Evolutionary conservation across 2,797 vertebrate species (phyloP).

Genomic region (Sebastes dallii): DNA sequence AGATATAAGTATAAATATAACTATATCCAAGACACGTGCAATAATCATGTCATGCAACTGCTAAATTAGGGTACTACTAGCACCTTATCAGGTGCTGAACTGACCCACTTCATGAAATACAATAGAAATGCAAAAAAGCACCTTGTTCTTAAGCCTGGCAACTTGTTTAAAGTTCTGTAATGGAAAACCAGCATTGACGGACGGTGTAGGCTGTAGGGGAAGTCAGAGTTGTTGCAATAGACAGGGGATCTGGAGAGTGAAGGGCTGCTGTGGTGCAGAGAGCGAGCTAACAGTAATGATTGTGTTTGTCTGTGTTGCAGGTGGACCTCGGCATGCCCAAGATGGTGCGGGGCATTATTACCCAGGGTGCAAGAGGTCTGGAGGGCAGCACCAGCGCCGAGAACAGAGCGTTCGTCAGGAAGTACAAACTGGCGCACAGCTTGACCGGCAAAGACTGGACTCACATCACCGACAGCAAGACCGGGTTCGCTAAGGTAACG

Average conservation of each 20-base stretch:
- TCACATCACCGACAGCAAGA: constrained; percentile 90
- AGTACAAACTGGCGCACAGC: constrained; percentile 95
- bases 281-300: background rate
- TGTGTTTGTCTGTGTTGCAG: constrained; percentile 41
- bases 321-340: constrained; percentile 90
- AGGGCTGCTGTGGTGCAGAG: background rate
- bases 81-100: no score
- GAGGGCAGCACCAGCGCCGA: constrained; percentile 90
- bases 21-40: no score
- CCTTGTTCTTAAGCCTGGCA: background rate
- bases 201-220: background rate
- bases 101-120: rapidly evolving
- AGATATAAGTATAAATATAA: no score
- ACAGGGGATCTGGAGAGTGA: background rate
- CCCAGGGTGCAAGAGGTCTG: constrained; percentile 93
- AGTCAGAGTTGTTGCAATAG: background rate
- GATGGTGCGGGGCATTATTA: constrained; percentile 91
- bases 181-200: background rate
- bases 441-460: constrained; percentile 94
- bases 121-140: background rate
- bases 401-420: constrained; percentile 94
- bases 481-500: constrained; percentile 90
- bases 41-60: no score
- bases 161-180: background rate
- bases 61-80: no score